phyloP scores from a whole-genome alignment of 2,113 vertebrate species.

The Perognathus longimembris region DNA sequence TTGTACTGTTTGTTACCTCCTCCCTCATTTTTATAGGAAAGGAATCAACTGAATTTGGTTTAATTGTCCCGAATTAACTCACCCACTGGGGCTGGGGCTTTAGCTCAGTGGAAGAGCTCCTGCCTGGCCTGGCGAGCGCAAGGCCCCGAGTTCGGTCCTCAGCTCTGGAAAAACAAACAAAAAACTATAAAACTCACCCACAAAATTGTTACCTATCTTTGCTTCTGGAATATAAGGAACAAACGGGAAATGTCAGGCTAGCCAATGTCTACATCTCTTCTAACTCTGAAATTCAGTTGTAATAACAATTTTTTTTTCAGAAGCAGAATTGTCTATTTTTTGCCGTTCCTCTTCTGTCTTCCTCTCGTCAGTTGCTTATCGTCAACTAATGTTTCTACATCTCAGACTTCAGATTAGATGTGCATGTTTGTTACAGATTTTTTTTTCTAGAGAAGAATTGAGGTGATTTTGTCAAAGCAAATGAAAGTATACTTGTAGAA shows the following conservation, averaged over 20 bases:
- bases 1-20: too few relatives aligned
- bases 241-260: not conserved
- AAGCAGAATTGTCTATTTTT: constrained; percentile 14
- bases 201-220: not conserved
- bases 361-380: not conserved
- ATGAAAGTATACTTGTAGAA: not conserved
- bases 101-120: too few relatives aligned
- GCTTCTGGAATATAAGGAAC: not conserved
- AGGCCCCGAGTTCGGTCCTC: too few relatives aligned
- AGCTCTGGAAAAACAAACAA: too few relatives aligned
- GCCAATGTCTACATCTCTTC: not conserved
- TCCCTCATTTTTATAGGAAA: constrained; percentile 48
- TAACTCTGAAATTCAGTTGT: constrained; percentile 33
- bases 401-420: not conserved
- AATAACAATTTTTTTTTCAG: not conserved
- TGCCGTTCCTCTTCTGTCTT: not conserved
- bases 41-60: constrained; percentile 19
- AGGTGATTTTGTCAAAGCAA: not conserved
- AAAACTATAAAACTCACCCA: not conserved
- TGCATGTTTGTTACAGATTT: not conserved
- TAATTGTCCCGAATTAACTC: not conserved
- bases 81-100: too few relatives aligned
- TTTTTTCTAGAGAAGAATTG: not conserved
- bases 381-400: not conserved
- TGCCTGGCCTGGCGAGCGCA: too few relatives aligned